Percentiles rank a stretch among this genome's conserved stretches.
Conservation (phyloP, 2,888 invertebrate species). For the Tholera decimalis region DNA sequence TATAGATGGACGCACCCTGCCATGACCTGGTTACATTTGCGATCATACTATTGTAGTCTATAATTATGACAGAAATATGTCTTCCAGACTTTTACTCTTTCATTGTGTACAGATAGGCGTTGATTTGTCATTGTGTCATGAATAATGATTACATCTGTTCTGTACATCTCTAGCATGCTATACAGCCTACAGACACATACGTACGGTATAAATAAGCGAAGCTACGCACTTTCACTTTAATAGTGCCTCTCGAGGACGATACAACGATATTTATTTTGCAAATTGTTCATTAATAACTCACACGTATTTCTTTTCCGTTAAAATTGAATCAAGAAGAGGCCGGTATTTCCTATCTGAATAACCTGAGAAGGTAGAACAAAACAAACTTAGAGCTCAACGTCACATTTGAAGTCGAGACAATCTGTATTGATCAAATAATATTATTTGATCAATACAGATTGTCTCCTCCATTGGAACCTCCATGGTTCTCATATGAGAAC, state of each 20-base stretch:
- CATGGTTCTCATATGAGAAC: too few species aligned
- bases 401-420: too few species aligned
- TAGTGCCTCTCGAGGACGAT: background rate
- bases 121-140: background rate
- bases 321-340: too few species aligned
- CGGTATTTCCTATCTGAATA: too few species aligned
- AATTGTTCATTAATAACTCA: too few species aligned
- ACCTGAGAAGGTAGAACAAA: too few species aligned
- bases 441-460: too few species aligned
- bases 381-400: too few species aligned
- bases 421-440: too few species aligned
- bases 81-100: background rate
- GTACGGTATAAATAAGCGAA: conserved; percentile 1
- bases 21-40: background rate
- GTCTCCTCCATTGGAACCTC: too few species aligned
- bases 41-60: background rate
- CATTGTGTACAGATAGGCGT: background rate
- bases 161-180: background rate
- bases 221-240: conserved; percentile 3
- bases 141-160: background rate
- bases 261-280: too few species aligned
- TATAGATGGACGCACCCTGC: background rate
- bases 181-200: background rate
- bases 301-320: too few species aligned
- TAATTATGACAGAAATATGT: background rate